Evolutionary conservation across 2,113 vertebrate genomes (phyloP).

Genomic region (Prochilodus magdalenae): DNA sequence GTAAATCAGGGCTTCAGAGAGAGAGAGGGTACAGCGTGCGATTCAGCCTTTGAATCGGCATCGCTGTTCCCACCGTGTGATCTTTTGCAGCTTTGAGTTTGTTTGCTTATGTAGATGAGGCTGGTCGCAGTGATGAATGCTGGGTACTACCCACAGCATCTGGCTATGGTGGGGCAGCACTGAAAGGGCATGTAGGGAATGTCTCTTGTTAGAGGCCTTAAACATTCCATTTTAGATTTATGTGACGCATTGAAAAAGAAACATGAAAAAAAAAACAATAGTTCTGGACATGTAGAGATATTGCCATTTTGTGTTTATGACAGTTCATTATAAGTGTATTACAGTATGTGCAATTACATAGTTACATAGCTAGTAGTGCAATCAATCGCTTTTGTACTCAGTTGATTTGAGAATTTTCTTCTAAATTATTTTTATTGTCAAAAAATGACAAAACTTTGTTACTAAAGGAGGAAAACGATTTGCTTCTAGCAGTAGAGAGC

Average conservation of each 20-base stretch:
- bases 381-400: not conserved
- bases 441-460: not conserved
- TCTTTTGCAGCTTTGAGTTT: conserved; percentile 33
- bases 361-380: not conserved
- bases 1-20: conserved; percentile 45
- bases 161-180: conserved; percentile 7
- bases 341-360: not conserved
- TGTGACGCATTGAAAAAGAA: too few relatives aligned
- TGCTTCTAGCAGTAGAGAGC: too few relatives aligned
- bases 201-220: not conserved
- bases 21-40: conserved; percentile 1
- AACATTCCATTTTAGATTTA: not conserved
- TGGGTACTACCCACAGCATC: conserved; percentile 30
- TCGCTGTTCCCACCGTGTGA: conserved; percentile 45
- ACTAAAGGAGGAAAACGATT: too few relatives aligned
- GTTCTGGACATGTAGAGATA: too few relatives aligned
- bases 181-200: not conserved
- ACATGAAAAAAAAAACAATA: too few relatives aligned
- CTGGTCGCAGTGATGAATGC: conserved; percentile 1
- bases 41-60: conserved; percentile 16
- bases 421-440: not conserved
- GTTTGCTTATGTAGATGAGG: conserved; percentile 50
- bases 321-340: too few relatives aligned
- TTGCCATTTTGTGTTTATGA: too few relatives aligned
- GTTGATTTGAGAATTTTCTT: not conserved